These are phyloP conservation scores for Phoxinus phoxinus DNA, from an alignment of 2,113 vertebrate genomes.

Conservation along the genomic window DNA sequence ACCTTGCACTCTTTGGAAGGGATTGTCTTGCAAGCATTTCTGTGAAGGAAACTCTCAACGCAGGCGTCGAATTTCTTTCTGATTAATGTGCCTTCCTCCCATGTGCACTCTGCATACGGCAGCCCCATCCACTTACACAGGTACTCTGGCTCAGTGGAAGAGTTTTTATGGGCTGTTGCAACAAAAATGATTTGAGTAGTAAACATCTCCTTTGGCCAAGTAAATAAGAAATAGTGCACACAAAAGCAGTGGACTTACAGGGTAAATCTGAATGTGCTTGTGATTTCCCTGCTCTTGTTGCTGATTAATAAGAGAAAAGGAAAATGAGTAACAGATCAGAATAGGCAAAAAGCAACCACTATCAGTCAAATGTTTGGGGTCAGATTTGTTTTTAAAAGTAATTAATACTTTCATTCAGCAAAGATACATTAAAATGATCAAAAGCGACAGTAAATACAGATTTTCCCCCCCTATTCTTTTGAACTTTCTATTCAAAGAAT, in stretches of 20 bases:
- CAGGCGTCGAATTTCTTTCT: slow-evolving; percentile 92
- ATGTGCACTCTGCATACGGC: slow-evolving; percentile 95
- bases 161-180: slow-evolving; percentile 82
- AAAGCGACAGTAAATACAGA: background rate
- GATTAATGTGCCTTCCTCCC: slow-evolving; percentile 93
- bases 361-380: background rate
- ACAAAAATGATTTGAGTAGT: background rate
- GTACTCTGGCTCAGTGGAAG: slow-evolving; percentile 92
- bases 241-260: slow-evolving; percentile 76
- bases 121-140: slow-evolving; percentile 99
- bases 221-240: background rate
- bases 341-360: background rate
- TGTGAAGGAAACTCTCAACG: slow-evolving; percentile 86
- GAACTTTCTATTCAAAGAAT: background rate
- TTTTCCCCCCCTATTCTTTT: too few species aligned
- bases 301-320: slow-evolving; percentile 69
- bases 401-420: background rate
- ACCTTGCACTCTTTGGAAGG: slow-evolving; percentile 98
- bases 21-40: slow-evolving; percentile 89
- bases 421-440: background rate
- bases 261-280: slow-evolving; percentile 87
- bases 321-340: background rate
- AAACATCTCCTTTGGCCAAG: background rate
- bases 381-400: background rate
- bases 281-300: slow-evolving; percentile 90